A percentile compares a stretch with the other conserved stretches of the same genome.
phyloP scores from a whole-genome alignment of 1,140 invertebrate genomes.

The Drosophila kohkoa region DNA sequence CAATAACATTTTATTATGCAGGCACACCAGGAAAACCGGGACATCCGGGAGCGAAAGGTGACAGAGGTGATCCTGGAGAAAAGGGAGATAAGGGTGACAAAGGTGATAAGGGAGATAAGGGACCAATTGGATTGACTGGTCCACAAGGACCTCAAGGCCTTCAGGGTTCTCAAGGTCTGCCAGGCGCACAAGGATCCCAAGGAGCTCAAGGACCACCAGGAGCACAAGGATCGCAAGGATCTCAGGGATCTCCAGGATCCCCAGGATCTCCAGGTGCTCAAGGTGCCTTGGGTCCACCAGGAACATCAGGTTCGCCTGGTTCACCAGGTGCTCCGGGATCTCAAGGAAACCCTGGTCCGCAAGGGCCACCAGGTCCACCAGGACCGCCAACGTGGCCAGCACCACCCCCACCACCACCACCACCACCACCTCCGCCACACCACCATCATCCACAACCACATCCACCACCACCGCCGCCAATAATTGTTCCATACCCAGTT shows the following conservation, averaged over 20 bases:
- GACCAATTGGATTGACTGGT: constrained; percentile 11
- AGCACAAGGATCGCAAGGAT: constrained; percentile 30
- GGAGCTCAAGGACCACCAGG: constrained; percentile 34
- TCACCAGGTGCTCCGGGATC: constrained; percentile 21
- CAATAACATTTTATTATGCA: background rate
- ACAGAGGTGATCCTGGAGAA: constrained; percentile 25
- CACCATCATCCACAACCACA: constrained; percentile 3
- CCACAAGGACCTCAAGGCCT: constrained; percentile 20
- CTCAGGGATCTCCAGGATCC: constrained; percentile 27
- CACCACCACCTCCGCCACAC: constrained; percentile 14
- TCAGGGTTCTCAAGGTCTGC: constrained; percentile 18
- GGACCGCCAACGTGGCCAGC: background rate
- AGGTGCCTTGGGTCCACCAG: constrained; percentile 31
- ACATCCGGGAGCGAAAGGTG: constrained; percentile 19
- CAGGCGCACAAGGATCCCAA: constrained; percentile 24
- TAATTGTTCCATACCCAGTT: constrained; percentile 12
- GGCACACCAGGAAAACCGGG: constrained; percentile 25
- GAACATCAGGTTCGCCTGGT: constrained; percentile 19
- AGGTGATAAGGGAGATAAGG: constrained; percentile 34
- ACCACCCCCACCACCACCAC: background rate
- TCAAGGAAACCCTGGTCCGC: constrained; percentile 21
- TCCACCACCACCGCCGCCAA: constrained; percentile 20
- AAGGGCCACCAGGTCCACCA: constrained; percentile 19
- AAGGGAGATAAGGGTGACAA: constrained; percentile 29
- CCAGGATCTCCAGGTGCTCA: constrained; percentile 35